These are phyloP conservation scores for Beaufortia kweichowensis DNA, from an alignment of 2,113 vertebrate genomes.

Conservation along the genomic window DNA sequence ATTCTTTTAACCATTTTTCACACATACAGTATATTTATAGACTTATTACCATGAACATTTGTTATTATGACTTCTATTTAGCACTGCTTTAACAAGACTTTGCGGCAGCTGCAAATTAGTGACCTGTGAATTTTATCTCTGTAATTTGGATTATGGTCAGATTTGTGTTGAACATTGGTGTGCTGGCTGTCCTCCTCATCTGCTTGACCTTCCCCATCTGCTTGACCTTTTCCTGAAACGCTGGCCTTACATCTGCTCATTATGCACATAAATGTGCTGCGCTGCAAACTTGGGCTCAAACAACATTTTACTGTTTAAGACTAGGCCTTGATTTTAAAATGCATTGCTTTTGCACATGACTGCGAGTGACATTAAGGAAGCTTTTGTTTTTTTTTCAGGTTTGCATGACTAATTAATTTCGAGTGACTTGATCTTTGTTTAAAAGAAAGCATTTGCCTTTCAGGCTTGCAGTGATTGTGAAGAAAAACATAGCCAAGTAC, in stretches of 20 bases:
- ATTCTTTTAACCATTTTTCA: too few species aligned
- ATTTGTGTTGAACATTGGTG: constrained; percentile 40
- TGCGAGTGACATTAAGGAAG: not conserved
- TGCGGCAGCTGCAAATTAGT: constrained; percentile 29
- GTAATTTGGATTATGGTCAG: constrained; percentile 43
- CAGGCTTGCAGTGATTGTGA: constrained; percentile 61
- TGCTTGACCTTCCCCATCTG: constrained; percentile 41
- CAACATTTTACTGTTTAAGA: too few species aligned
- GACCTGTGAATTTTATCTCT: constrained; percentile 44
- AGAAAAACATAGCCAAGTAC: constrained; percentile 50
- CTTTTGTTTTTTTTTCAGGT: constrained; percentile 7
- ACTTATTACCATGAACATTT: too few species aligned
- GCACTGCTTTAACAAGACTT: too few species aligned
- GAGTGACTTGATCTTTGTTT: constrained; percentile 12
- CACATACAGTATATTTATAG: too few species aligned
- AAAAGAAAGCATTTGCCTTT: not conserved
- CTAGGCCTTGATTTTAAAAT: not conserved
- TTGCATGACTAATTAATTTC: constrained; percentile 33
- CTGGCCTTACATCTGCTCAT: constrained; percentile 53
- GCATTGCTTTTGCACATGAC: not conserved
- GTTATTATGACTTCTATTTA: too few species aligned
- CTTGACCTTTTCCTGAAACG: constrained; percentile 53
- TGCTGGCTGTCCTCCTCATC: constrained; percentile 31
- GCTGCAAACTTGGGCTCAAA: not conserved
- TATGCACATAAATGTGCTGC: constrained; percentile 47